Evolutionary conservation across 1,140 invertebrate genomes (phyloP), one percentile per base, ranked within the genome.

Genomic region (Drosophila funebris): DNA sequence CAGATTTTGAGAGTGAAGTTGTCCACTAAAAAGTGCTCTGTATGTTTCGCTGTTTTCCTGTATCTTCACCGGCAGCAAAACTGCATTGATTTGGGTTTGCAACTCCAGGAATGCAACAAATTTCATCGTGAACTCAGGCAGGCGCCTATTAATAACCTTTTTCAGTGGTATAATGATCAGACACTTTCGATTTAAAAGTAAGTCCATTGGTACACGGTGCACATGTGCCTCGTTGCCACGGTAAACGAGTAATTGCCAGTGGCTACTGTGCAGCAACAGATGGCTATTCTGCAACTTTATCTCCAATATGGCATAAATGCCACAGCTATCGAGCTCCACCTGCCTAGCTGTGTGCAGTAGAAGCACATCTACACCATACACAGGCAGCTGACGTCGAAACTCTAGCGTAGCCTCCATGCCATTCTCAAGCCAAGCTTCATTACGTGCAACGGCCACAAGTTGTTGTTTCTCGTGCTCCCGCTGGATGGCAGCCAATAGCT

Each of bases 401-500:
- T 76, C 63, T 0, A 87, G 7, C 0, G 36, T 33, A 1, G 69
- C 53, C 52, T 71, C 29, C 3, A 82, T 18, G 2, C 43, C 4
- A 1, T 36, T 36, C 1, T 14, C 16, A 3, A 60, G 33, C 4
- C 50, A 52, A 1, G 62, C 4, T 5, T 36, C 31, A 48, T 77
- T 73, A 14, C 41, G 64, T 4, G 58, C 64, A 13, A 90, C 57
- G 1, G 81, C 71, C 11, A 91, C 43, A 0, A 91, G 41, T 33
- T 90, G 76, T 39, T 90, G 89, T 4, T 83, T 84, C 46, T 78
- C 46, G 16, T 67, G 71, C 33, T 91, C 89, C 4, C 33, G 33
- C 11, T 87, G 53, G n/a, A 90, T 58, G 0, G 64, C 56, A 31
- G 50, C 43, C 58, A 63, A 37, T 1, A 90, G 52, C 0, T 63